Percentiles rank a stretch among this genome's conserved stretches.
Conservation (phyloP, 2,113 vertebrate genomes). For the Ancistrus triradiatus region DNA sequence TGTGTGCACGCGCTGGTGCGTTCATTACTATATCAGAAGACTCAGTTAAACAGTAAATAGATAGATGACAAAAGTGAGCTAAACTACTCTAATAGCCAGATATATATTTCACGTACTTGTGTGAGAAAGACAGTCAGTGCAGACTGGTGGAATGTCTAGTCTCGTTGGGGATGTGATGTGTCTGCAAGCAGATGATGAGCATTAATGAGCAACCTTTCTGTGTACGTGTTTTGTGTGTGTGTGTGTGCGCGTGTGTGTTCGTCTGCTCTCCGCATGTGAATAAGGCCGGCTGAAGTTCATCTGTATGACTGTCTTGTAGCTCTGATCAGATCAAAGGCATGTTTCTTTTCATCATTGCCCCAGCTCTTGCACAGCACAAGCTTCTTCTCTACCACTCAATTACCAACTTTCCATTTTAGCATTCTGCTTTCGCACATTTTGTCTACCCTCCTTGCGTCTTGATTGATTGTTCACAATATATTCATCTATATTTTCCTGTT, state of each 20-base stretch:
- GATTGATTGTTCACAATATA: slow-evolving; percentile 20
- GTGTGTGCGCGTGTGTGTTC: slow-evolving; percentile 8
- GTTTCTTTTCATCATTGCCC: slow-evolving; percentile 35
- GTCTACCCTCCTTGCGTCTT: neutral
- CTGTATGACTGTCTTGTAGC: slow-evolving; percentile 36
- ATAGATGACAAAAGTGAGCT: slow-evolving; percentile 5
- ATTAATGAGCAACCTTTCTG: slow-evolving; percentile 46
- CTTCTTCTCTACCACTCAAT: slow-evolving; percentile 24
- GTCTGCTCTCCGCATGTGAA: slow-evolving; percentile 11
- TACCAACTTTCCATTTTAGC: slow-evolving; percentile 21
- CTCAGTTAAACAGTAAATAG: slow-evolving; percentile 11
- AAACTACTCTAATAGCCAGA: slow-evolving; percentile 2
- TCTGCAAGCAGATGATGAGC: slow-evolving; percentile 40
- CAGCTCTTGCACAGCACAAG: slow-evolving; percentile 5
- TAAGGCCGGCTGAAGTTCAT: slow-evolving; percentile 26
- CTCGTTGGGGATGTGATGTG: slow-evolving; percentile 45
- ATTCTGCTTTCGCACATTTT: slow-evolving; percentile 16
- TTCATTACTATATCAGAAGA: neutral
- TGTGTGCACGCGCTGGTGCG: slow-evolving; percentile 11
- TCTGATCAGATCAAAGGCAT: slow-evolving; percentile 41
- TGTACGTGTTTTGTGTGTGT: slow-evolving; percentile 13
- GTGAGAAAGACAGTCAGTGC: slow-evolving; percentile 9
- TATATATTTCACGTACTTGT: slow-evolving; percentile 1
- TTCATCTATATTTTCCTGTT: slow-evolving; percentile 17
- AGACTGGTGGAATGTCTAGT: slow-evolving; percentile 37